These are phyloP conservation scores for Gastrophryne carolinensis DNA, from an alignment of 2,797 vertebrate species.

Conservation along the genomic window DNA sequence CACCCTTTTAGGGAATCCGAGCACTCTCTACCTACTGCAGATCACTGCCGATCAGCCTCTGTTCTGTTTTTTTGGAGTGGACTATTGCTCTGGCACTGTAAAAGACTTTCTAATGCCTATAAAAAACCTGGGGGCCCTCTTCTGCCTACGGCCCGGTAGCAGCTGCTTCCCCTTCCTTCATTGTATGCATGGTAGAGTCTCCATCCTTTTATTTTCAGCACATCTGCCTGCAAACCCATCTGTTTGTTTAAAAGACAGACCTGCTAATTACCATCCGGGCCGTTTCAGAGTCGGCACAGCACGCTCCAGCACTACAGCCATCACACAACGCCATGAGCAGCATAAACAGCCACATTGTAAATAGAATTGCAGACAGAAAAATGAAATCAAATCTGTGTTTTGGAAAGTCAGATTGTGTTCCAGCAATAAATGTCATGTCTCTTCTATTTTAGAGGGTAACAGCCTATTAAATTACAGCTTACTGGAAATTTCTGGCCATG, in stretches of 20 bases:
- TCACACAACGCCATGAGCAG: neutral
- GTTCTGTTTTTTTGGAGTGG: no score
- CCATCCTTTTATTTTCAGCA: neutral
- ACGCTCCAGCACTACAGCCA: neutral
- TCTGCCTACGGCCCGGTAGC: no score
- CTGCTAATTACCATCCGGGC: neutral
- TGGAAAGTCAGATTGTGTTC: neutral
- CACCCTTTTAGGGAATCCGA: no score
- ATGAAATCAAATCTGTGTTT: neutral
- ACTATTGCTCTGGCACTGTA: no score
- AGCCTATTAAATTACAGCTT: neutral
- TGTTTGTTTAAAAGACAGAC: neutral
- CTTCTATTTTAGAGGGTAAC: neutral
- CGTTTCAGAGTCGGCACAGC: neutral
- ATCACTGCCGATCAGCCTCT: no score
- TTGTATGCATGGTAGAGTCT: no score
- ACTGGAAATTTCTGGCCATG: no score
- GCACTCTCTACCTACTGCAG: no score
- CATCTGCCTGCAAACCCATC: neutral
- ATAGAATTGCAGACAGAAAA: neutral
- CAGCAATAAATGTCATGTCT: neutral
- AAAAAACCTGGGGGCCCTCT: no score
- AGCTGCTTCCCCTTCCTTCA: no score
- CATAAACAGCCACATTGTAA: neutral
- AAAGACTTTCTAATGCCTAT: no score